Evolutionary conservation across 1,140 invertebrate species (phyloP), one percentile per base, ranked within the genome.

Genomic region (Zaprionus vittiger): DNA sequence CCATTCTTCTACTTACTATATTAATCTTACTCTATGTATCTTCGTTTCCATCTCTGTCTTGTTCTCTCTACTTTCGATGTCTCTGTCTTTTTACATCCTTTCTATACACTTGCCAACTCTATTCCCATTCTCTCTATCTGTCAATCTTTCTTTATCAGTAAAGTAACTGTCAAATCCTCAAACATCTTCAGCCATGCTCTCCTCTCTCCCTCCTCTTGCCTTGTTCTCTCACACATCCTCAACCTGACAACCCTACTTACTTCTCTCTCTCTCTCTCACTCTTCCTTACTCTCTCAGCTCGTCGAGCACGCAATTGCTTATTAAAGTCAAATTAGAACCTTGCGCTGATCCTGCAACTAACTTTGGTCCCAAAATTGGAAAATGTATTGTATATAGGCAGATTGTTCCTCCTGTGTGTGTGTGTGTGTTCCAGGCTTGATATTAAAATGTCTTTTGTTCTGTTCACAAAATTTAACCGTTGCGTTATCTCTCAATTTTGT

Each of bases 381-480:
- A 17, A n/a, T 47, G n/a, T 34, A 34, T 9, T 34, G 9, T n/a
- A n/a, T 41, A 41, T 15, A 5, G 38, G 14, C 14, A 5, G 5
- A 6, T 15, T 15, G 14, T 38, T 4, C 15, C 14, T 1, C 37
- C 6, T 11, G 31, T 31, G 31, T 31, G 9, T 34, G 38, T 15
- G 14, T 20, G 3, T 47, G 7, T n/a, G 4, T 49, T 49, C 47
- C n/a, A 22, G n/a, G 64, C n/a, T 41, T 31, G 69, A 70, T 76
- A 76, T 83, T 79, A 74, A 77, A 86, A 86, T 86, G 80, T 87
- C 83, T 77, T 83, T 83, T 87, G 83, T 85, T 85, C 79, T 47
- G 59, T 82, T 80, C 80, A 86, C 71, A 80, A 47, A 87, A 87
- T 87, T 80, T 80, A 87, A 87, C 82, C 67, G 73, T 56, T 47